Evolutionary conservation across 2,113 vertebrate genomes (phyloP).

Genomic region (Rhizomys pruinosus): DNA sequence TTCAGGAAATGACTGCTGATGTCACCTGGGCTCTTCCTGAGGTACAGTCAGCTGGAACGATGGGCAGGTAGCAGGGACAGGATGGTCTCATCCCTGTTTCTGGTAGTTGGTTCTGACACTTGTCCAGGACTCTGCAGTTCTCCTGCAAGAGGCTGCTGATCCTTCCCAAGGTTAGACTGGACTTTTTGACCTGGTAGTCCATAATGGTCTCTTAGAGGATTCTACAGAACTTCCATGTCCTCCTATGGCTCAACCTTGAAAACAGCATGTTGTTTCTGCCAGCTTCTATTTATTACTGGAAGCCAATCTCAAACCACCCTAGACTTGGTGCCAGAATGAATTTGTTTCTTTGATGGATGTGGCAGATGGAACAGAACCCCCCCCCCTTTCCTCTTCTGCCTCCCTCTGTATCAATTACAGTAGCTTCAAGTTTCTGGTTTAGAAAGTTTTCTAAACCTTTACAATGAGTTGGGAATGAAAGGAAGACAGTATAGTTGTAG

Average conservation of each 20-base stretch:
- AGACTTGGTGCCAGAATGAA: neutral
- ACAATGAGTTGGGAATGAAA: neutral
- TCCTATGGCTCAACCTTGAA: neutral
- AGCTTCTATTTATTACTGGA: neutral
- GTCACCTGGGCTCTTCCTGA: neutral
- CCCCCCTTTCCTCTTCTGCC: neutral
- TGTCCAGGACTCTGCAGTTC: neutral
- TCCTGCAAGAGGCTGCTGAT: neutral
- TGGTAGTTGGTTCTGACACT: neutral
- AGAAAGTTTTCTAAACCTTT: neutral
- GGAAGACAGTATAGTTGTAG: neutral
- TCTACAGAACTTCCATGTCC: neutral
- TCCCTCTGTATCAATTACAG: neutral
- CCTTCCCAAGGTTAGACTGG: neutral
- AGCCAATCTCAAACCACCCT: constrained; percentile 7
- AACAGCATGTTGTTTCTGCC: neutral
- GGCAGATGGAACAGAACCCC: neutral
- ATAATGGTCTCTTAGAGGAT: neutral
- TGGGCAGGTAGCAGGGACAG: neutral
- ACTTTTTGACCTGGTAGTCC: neutral
- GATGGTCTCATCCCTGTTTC: neutral
- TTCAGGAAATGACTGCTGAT: neutral
- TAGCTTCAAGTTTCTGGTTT: neutral
- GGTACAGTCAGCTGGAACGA: neutral
- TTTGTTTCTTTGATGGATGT: neutral